Conservation (phyloP, 1,140 invertebrate genomes). For the Tetramorium simillimum region DNA sequence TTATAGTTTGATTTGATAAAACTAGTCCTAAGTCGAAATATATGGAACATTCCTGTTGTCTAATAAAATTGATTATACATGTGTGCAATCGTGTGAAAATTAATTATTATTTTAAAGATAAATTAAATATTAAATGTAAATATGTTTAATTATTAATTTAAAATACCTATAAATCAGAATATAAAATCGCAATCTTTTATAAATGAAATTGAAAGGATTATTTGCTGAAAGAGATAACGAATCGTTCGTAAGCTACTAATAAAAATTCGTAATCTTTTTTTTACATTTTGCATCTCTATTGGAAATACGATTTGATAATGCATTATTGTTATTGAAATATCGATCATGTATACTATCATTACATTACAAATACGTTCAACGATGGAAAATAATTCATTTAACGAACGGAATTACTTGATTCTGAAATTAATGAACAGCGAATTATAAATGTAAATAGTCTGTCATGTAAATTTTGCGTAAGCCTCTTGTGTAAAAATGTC, state of each 20-base stretch:
- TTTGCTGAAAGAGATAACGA: background rate
- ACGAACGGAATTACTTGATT: constrained; percentile 40
- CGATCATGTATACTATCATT: constrained; percentile 4
- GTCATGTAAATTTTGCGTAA: constrained; percentile 65
- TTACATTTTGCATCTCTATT: background rate
- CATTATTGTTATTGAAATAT: constrained; percentile 44
- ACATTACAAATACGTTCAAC: constrained; percentile 23
- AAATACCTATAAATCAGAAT: background rate
- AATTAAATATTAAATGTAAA: background rate
- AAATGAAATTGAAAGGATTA: background rate
- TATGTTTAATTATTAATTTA: background rate
- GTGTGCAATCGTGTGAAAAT: background rate
- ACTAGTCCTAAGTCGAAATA: background rate
- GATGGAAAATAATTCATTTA: constrained; percentile 48
- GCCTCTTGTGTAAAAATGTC: constrained; percentile 52
- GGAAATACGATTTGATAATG: constrained; percentile 36
- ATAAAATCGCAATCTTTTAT: background rate
- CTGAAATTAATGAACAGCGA: constrained; percentile 45
- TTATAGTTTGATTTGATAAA: constrained; percentile 35
- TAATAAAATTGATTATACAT: background rate
- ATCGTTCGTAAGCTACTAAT: background rate
- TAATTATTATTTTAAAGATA: background rate
- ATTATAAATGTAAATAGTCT: constrained; percentile 59
- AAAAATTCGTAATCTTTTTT: background rate
- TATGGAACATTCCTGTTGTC: background rate